Evolutionary conservation across 2,888 invertebrate genomes (phyloP).

Genomic region (Uropetala carovei): DNA sequence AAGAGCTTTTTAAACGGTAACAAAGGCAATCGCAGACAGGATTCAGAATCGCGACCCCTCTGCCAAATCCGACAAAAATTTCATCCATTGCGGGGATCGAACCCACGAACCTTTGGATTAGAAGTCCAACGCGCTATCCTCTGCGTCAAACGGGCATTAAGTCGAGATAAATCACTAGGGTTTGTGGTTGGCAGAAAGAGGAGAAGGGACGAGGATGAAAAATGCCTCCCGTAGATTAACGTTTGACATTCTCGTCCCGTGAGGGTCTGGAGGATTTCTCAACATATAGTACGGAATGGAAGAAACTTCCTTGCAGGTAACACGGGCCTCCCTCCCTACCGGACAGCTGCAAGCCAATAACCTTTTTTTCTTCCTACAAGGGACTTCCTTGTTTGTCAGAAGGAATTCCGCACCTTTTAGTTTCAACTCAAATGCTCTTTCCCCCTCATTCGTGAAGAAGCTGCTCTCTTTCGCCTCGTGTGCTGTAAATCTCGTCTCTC

Average conservation of each 20-base stretch:
- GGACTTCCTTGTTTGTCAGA: slow-evolving; percentile 13
- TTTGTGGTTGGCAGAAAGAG: not conserved
- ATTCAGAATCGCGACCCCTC: too few species aligned
- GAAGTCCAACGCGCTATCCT: too few species aligned
- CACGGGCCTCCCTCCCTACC: not conserved
- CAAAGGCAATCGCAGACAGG: too few species aligned
- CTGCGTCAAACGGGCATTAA: too few species aligned
- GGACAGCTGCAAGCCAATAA: not conserved
- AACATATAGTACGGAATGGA: not conserved
- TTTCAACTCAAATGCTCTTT: not conserved
- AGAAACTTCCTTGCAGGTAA: not conserved
- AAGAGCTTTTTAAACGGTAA: too few species aligned
- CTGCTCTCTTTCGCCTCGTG: not conserved
- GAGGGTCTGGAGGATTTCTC: too few species aligned
- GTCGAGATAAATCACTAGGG: too few species aligned
- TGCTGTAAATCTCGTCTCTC: not conserved
- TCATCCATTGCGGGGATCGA: too few species aligned
- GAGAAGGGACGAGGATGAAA: not conserved
- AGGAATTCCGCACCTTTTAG: slow-evolving; percentile 20
- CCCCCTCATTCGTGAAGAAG: not conserved
- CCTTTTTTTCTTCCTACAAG: not conserved
- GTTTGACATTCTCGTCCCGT: not conserved
- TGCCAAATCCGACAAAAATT: too few species aligned
- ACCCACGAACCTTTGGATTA: too few species aligned
- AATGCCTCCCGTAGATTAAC: slow-evolving; percentile 5